A percentile compares a stretch with the other conserved stretches of the same genome.
phyloP scores from a whole-genome alignment of 2,888 invertebrate species.

The Xestia ashworthii region DNA sequence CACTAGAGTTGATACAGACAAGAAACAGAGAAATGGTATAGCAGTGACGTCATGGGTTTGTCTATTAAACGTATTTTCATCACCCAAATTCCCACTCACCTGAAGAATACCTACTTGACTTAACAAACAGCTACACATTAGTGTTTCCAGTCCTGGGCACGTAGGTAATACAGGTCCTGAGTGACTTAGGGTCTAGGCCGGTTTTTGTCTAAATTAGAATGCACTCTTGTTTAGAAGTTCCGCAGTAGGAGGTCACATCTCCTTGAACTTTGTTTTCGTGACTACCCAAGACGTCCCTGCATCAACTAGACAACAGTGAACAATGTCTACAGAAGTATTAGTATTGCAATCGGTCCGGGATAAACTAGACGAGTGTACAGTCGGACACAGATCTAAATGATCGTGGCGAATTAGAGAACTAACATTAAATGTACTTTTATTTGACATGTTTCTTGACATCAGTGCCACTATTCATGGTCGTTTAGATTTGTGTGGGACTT shows the following conservation, averaged over 20 bases:
- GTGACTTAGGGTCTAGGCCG: conserved; percentile 1
- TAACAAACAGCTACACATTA: background rate
- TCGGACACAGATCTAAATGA: conserved; percentile 28
- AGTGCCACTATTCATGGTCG: background rate
- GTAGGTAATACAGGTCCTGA: background rate
- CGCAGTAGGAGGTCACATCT: too few species aligned
- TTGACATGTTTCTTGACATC: background rate
- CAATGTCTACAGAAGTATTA: conserved; percentile 54
- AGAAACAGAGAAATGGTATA: conserved; percentile 47
- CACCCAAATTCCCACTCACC: background rate
- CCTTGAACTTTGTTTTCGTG: background rate
- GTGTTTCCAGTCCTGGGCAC: background rate
- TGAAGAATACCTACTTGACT: background rate
- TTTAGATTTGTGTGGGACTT: conserved; percentile 19
- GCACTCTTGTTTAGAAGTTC: background rate
- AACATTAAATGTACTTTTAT: conserved; percentile 12
- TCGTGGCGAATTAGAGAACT: conserved; percentile 3
- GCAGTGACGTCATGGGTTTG: conserved; percentile 44
- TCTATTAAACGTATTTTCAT: background rate
- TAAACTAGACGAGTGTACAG: conserved; percentile 58
- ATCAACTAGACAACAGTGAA: conserved; percentile 52
- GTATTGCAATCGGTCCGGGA: conserved; percentile 52
- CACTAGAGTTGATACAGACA: conserved; percentile 56
- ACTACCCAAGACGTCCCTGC: conserved; percentile 47
- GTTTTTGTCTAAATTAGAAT: background rate